Conservation (phyloP, 2,888 invertebrate species). For the Carcina quercana region DNA sequence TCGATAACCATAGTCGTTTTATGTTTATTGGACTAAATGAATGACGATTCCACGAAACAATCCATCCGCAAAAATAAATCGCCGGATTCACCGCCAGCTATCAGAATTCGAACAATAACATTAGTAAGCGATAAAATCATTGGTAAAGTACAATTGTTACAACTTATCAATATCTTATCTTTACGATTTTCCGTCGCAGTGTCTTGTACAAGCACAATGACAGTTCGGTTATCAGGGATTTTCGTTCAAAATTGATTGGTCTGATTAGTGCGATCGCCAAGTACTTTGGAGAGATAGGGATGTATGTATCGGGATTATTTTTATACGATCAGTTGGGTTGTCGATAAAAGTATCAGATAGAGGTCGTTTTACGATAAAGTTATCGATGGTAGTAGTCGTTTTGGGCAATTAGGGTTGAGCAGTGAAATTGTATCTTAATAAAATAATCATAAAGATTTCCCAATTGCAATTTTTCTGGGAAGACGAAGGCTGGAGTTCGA, state of each 20-base stretch:
- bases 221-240: constrained; percentile 46
- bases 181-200: constrained; percentile 39
- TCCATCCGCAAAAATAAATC: too few relatives aligned
- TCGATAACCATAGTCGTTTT: too few relatives aligned
- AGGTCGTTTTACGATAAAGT: constrained; percentile 25
- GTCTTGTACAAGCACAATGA: constrained; percentile 40
- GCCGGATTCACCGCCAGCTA: too few relatives aligned
- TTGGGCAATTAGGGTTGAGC: too few relatives aligned
- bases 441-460: too few relatives aligned
- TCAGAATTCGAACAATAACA: constrained; percentile 42
- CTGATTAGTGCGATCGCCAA: constrained; percentile 39
- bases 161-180: constrained; percentile 34
- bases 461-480: too few relatives aligned
- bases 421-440: background rate
- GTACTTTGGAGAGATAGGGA: constrained; percentile 27
- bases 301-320: constrained; percentile 36
- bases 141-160: constrained; percentile 33
- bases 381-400: background rate
- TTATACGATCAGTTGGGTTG: constrained; percentile 42
- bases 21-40: too few relatives aligned
- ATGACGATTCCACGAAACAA: too few relatives aligned
- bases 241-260: constrained; percentile 54
- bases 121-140: constrained; percentile 31
- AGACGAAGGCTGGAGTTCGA: too few relatives aligned
- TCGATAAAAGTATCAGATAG: constrained; percentile 41